Evolutionary conservation across 1,140 invertebrate species (phyloP).

Genomic region (Oedothorax gibbosus): DNA sequence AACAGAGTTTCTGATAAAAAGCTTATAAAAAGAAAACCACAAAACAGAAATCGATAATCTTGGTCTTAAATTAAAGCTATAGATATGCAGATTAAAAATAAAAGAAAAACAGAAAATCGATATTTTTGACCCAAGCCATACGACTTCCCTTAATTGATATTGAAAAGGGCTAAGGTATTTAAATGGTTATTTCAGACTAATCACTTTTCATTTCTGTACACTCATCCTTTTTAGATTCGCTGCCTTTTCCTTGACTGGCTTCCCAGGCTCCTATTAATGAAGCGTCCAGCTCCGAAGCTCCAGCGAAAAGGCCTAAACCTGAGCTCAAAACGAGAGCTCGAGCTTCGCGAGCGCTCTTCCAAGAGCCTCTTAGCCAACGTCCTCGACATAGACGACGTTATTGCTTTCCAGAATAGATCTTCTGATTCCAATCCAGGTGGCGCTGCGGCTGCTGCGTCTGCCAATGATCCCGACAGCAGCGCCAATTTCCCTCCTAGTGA

Average conservation of each 20-base stretch:
- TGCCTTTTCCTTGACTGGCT: conserved; percentile 95
- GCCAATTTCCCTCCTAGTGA: conserved; percentile 65
- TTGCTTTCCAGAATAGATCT: conserved; percentile 8
- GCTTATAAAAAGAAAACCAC: no score
- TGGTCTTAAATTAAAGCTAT: no score
- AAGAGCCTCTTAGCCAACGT: conserved; percentile 95
- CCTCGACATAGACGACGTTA: conserved; percentile 88
- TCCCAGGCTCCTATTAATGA: conserved; percentile 94
- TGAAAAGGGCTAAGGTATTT: no score
- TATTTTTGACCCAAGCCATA: no score
- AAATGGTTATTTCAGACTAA: no score
- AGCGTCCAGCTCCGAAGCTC: conserved; percentile 91
- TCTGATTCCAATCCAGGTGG: conserved; percentile 69
- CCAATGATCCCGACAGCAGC: background rate
- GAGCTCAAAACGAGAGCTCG: conserved; percentile 78
- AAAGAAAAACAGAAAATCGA: no score
- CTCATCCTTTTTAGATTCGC: conserved; percentile 77
- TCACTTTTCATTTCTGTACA: background rate
- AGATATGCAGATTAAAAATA: no score
- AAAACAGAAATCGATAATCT: no score
- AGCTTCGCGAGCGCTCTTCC: conserved; percentile 90
- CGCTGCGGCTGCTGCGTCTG: no score
- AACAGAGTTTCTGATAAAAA: no score
- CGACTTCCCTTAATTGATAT: no score
- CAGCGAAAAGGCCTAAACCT: conserved; percentile 78